These are phyloP conservation scores for Augochlora pura DNA, from an alignment of 1,140 invertebrate species.

Conservation along the genomic window DNA sequence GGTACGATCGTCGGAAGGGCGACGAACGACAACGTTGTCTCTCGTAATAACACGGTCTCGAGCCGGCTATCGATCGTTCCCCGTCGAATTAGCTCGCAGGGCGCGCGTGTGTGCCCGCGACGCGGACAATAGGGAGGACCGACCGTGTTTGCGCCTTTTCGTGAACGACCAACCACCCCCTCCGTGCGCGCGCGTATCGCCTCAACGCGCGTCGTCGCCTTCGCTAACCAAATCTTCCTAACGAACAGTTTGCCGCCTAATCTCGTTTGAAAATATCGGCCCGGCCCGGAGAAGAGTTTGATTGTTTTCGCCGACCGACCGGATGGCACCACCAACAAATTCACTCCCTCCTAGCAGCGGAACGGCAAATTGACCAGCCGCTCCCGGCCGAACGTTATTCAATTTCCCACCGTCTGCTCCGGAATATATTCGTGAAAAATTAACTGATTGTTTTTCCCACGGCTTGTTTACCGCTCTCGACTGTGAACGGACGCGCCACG, in stretches of 20 bases:
- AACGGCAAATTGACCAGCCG: conserved; percentile 16
- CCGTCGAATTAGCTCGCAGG: conserved; percentile 49
- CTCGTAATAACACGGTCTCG: conserved; percentile 63
- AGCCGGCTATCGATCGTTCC: conserved; percentile 55
- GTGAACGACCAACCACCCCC: too few species aligned
- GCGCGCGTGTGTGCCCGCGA: neutral
- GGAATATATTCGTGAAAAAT: conserved; percentile 8
- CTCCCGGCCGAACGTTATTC: neutral
- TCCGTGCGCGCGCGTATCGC: neutral
- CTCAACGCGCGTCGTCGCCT: conserved; percentile 14
- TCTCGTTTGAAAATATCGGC: conserved; percentile 32
- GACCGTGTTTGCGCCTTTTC: neutral
- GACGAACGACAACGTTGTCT: conserved; percentile 50
- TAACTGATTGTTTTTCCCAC: conserved; percentile 19
- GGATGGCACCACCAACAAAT: conserved; percentile 19
- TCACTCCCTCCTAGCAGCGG: neutral
- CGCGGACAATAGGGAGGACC: neutral
- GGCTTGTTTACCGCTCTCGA: neutral
- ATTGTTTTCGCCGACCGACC: neutral
- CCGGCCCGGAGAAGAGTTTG: neutral
- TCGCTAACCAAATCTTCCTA: conserved; percentile 33
- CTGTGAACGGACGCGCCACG: neutral
- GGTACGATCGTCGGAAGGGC: conserved; percentile 3
- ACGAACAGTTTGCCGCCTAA: conserved; percentile 37
- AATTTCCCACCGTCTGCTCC: conserved; percentile 6